Percentiles rank a stretch among this genome's conserved stretches.
These are phyloP conservation scores for Nesidiocoris tenuis DNA, from an alignment of 2,888 invertebrate genomes.

Conservation along the genomic window DNA sequence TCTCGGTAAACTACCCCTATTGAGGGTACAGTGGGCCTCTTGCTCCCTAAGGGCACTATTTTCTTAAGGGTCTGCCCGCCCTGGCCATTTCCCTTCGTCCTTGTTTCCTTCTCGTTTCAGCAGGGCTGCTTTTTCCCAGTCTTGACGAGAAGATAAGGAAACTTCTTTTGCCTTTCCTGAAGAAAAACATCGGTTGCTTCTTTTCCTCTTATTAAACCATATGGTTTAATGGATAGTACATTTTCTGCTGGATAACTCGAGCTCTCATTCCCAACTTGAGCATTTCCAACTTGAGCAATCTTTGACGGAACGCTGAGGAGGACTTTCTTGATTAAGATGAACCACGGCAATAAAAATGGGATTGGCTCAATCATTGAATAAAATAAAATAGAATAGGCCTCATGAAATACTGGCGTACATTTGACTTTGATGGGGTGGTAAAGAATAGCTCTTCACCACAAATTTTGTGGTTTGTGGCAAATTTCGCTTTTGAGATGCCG, in stretches of 20 bases:
- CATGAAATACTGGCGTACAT: too few species aligned
- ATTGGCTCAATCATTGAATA: too few species aligned
- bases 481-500: too few species aligned
- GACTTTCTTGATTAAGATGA: too few species aligned
- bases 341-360: too few species aligned
- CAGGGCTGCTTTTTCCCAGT: neutral
- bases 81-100: neutral
- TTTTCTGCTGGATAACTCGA: neutral
- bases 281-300: neutral
- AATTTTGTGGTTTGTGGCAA: too few species aligned
- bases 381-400: too few species aligned
- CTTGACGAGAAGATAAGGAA: neutral
- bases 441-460: too few species aligned
- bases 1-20: conserved; percentile 22
- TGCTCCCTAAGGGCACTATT: conserved; percentile 16
- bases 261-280: neutral
- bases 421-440: too few species aligned
- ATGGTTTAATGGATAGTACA: neutral
- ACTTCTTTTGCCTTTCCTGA: neutral
- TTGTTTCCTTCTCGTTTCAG: neutral
- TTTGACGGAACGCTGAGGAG: neutral
- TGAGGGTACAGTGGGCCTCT: neutral
- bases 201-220: neutral
- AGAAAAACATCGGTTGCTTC: neutral
- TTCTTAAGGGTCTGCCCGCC: conserved; percentile 9